Conservation (phyloP, 2,888 invertebrate species). For the Drosophila kanekoi region DNA sequence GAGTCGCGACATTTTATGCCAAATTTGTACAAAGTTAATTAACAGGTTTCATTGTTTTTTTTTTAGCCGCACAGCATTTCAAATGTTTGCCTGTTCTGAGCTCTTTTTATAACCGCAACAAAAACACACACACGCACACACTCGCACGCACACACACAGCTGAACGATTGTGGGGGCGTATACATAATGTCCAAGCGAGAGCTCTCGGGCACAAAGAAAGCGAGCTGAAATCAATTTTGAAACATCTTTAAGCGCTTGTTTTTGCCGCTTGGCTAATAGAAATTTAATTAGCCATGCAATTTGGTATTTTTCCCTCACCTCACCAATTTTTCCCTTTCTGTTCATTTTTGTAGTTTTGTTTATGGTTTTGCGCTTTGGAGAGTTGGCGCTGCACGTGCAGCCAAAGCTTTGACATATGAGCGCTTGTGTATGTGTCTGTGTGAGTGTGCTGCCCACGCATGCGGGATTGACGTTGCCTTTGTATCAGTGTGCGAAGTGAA, state of each 20-base stretch:
- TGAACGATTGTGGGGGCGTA: constrained; percentile 66
- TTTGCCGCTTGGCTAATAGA: constrained; percentile 41
- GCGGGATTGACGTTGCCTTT: constrained; percentile 32
- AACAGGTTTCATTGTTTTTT: constrained; percentile 74
- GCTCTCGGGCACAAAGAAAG: constrained; percentile 58
- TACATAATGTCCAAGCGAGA: constrained; percentile 57
- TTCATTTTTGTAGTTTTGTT: constrained; percentile 34
- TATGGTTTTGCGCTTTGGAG: constrained; percentile 29
- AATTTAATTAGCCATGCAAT: constrained; percentile 62
- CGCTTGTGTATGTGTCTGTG: constrained; percentile 7
- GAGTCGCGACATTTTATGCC: constrained; percentile 68
- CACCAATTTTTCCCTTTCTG: constrained; percentile 8
- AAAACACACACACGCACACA: constrained; percentile 19
- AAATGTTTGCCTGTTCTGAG: constrained; percentile 34
- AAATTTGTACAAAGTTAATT: constrained; percentile 74
- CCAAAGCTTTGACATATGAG: constrained; percentile 45
- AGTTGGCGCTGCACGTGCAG: constrained; percentile 64
- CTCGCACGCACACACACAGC: not conserved
- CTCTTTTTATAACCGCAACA: constrained; percentile 44
- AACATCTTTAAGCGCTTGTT: constrained; percentile 49
- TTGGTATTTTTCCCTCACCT: constrained; percentile 23
- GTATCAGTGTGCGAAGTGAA: constrained; percentile 52
- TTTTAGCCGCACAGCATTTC: constrained; percentile 28
- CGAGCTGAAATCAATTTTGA: constrained; percentile 44
- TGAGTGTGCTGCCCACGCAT: constrained; percentile 55